Evolutionary conservation across 2,888 invertebrate species (phyloP).

Genomic region (Dryocosmus kuriphilus): DNA sequence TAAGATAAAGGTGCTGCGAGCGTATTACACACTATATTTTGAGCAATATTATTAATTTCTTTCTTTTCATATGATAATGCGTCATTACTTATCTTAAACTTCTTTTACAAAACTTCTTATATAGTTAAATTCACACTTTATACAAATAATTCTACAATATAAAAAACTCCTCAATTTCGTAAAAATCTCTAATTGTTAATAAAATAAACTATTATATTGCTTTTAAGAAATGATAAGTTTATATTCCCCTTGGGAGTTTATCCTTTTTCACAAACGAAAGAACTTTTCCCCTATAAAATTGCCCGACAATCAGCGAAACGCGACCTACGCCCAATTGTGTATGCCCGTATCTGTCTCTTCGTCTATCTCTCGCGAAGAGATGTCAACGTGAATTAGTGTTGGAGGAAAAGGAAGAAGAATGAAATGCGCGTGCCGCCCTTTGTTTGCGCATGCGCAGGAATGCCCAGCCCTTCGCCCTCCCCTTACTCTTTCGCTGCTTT

Average conservation of each 20-base stretch:
- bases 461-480: conserved; percentile 57
- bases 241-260: background rate
- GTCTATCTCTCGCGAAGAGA: conserved; percentile 60
- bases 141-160: too few species aligned
- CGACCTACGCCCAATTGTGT: conserved; percentile 6
- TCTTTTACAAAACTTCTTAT: too few species aligned
- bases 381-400: conserved; percentile 70
- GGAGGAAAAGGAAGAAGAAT: conserved; percentile 45
- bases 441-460: conserved; percentile 64
- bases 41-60: too few species aligned
- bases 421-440: conserved; percentile 63
- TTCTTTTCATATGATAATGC: too few species aligned
- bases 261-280: background rate
- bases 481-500: conserved; percentile 47
- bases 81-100: too few species aligned
- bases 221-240: background rate
- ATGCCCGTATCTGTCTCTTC: conserved; percentile 45
- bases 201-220: background rate
- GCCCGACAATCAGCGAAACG: conserved; percentile 9
- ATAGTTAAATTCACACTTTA: too few species aligned
- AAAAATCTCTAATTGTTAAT: too few species aligned
- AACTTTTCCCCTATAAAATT: background rate
- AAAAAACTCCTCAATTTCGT: too few species aligned
- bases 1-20: too few species aligned
- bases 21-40: too few species aligned